phyloP scores from a whole-genome alignment of 1,140 invertebrate species.

The Eriosoma lanigerum region DNA sequence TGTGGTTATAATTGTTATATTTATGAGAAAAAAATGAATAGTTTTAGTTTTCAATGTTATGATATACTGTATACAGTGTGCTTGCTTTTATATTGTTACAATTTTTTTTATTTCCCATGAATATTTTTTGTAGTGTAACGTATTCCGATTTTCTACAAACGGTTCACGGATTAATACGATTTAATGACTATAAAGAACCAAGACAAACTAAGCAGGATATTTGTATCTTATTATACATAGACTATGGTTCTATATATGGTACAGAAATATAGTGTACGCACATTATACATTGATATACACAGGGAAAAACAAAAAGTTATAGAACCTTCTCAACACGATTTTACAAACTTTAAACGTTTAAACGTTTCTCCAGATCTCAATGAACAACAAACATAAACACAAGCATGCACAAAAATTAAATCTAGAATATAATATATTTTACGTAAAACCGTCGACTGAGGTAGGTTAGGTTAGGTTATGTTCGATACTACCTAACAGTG shows the following conservation, averaged over 20 bases:
- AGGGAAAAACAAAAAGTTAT: background rate
- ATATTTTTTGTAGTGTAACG: slow-evolving; percentile 6
- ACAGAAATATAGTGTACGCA: too few species aligned
- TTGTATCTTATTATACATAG: too few species aligned
- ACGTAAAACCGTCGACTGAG: too few species aligned
- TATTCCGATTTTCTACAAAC: slow-evolving; percentile 12
- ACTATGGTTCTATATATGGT: too few species aligned
- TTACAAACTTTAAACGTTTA: background rate
- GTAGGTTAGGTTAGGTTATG: too few species aligned
- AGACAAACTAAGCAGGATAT: background rate
- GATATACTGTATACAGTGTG: background rate
- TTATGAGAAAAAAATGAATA: background rate
- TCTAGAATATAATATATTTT: too few species aligned
- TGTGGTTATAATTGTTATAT: too few species aligned
- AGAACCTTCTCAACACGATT: background rate
- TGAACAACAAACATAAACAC: background rate
- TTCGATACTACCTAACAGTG: too few species aligned
- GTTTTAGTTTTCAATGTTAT: background rate
- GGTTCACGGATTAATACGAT: slow-evolving; percentile 30
- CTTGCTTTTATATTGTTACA: background rate
- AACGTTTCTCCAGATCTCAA: too few species aligned
- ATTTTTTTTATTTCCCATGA: background rate
- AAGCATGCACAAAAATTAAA: background rate
- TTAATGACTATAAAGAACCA: slow-evolving; percentile 32
- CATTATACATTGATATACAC: too few species aligned